Conservation (phyloP, 2,888 invertebrate species). For the Corythucha ciliata region DNA sequence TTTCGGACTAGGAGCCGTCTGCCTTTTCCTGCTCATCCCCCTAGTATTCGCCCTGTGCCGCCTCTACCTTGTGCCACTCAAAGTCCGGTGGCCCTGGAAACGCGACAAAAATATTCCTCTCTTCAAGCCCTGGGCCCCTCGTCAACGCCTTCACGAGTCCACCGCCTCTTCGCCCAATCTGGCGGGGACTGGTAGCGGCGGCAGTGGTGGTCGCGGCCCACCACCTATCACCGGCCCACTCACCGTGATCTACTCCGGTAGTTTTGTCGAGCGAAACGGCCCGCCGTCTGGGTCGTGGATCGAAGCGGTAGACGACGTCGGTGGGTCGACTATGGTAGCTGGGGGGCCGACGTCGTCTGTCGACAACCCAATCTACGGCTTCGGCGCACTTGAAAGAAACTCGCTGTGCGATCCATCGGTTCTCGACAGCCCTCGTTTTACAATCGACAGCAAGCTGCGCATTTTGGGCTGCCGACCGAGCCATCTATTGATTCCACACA, state of each 20-base stretch:
- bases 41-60: conserved; percentile 34
- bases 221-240: conserved; percentile 34
- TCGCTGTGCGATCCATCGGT: conserved; percentile 30
- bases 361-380: conserved; percentile 31
- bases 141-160: conserved; percentile 32
- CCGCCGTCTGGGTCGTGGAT: conserved; percentile 33
- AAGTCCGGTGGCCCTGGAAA: conserved; percentile 35
- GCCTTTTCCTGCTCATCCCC: conserved; percentile 32
- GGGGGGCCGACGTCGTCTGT: no score
- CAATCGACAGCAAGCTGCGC: conserved; percentile 36
- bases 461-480: conserved; percentile 38
- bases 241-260: conserved; percentile 39
- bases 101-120: conserved; percentile 32
- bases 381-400: conserved; percentile 26
- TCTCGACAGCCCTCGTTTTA: conserved; percentile 34
- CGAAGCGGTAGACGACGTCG: conserved; percentile 31
- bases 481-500: conserved; percentile 36
- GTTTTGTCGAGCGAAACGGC: conserved; percentile 36
- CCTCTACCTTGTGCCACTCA: conserved; percentile 29
- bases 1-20: conserved; percentile 36
- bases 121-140: conserved; percentile 30
- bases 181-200: conserved; percentile 24
- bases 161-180: no score
- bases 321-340: conserved; percentile 21
- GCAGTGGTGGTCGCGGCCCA: no score